These are phyloP conservation scores for Sorex maritimensis DNA, from an alignment of 2,797 vertebrate species.

Conservation along the genomic window DNA sequence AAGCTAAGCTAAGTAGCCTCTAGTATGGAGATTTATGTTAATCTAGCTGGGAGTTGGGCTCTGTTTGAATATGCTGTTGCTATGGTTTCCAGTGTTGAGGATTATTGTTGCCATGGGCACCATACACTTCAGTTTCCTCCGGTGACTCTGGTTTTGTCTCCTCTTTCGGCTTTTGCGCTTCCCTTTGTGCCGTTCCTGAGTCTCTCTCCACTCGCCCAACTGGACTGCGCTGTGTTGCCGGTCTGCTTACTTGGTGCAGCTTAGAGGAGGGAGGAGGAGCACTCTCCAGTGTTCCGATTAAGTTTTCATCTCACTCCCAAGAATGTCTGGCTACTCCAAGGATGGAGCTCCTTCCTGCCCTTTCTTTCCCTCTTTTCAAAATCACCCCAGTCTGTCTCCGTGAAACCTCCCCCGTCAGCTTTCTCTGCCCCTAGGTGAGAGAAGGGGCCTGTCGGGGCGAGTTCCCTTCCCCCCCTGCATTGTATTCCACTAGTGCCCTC, in stretches of 20 bases:
- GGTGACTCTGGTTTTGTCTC: conserved; percentile 47
- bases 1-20: conserved; percentile 32
- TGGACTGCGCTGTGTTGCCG: background rate
- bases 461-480: background rate
- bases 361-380: background rate
- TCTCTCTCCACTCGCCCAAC: background rate
- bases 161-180: conserved; percentile 22
- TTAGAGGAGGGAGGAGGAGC: background rate
- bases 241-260: background rate
- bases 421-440: background rate
- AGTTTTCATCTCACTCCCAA: background rate
- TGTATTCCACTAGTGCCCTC: background rate
- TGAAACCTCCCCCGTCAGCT: background rate
- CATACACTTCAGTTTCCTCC: conserved; percentile 44
- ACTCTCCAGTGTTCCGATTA: background rate
- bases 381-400: background rate
- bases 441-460: background rate
- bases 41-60: conserved; percentile 17
- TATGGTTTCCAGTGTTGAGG: conserved; percentile 56
- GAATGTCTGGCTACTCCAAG: conserved; percentile 2
- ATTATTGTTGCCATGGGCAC: conserved; percentile 67
- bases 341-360: background rate
- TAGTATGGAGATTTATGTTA: conserved; percentile 58
- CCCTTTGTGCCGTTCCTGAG: conserved; percentile 19
- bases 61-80: conserved; percentile 62